Conservation (phyloP, 2,113 vertebrate genomes). For the Varanus salvator region DNA sequence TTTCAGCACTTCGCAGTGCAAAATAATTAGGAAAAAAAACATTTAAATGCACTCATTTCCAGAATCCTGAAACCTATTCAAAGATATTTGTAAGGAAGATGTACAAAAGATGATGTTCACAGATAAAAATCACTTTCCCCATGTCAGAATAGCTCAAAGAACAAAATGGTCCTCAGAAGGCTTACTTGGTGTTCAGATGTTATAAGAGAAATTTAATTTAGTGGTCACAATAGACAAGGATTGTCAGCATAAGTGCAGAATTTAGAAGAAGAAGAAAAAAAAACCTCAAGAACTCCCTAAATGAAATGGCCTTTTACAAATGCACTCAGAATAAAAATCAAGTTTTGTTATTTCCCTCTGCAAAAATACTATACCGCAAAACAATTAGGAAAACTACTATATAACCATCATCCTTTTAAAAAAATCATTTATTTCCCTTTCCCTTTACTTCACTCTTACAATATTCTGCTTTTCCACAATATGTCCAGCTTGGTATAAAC, state of each 20-base stretch:
- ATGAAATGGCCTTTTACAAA: conserved; percentile 60
- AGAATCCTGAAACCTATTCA: conserved; percentile 63
- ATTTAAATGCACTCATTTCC: conserved; percentile 52
- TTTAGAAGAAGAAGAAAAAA: conserved; percentile 11
- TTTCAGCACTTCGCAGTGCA: conserved; percentile 64
- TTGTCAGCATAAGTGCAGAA: conserved; percentile 59
- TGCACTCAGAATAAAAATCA: conserved; percentile 33
- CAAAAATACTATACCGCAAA: conserved; percentile 13
- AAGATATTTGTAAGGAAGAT: conserved; percentile 59
- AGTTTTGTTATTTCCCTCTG: conserved; percentile 19
- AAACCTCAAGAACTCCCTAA: conserved; percentile 48
- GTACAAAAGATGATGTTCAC: conserved; percentile 55
- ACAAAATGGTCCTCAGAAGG: conserved; percentile 66
- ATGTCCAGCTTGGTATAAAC: not conserved
- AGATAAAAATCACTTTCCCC: conserved; percentile 61
- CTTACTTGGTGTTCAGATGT: conserved; percentile 63
- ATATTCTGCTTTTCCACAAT: conserved; percentile 31
- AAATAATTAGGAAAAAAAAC: conserved; percentile 20
- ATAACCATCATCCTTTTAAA: conserved; percentile 10
- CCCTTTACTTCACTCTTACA: conserved; percentile 34
- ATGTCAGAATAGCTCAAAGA: conserved; percentile 57
- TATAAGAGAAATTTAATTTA: conserved; percentile 73
- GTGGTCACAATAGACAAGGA: conserved; percentile 58
- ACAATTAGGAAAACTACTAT: conserved; percentile 44
- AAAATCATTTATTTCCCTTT: not conserved